phyloP scores from a whole-genome alignment of 2,797 vertebrate genomes.

The Fistularia commersonii region DNA sequence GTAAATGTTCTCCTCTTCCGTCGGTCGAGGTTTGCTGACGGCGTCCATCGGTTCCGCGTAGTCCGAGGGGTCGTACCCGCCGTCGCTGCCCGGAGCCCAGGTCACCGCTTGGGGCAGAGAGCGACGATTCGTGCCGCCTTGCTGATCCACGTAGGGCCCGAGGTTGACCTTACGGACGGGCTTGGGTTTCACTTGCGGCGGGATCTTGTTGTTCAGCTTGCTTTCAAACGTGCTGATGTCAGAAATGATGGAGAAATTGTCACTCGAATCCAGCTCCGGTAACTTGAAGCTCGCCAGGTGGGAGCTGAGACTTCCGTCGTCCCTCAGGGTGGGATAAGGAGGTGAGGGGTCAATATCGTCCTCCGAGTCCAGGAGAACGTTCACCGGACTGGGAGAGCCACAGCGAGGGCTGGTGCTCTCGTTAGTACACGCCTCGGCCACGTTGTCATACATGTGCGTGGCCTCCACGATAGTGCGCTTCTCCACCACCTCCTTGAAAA shows the following conservation, averaged over 20 bases:
- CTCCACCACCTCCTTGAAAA: constrained; percentile 90
- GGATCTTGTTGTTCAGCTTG: constrained; percentile 90
- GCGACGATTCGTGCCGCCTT: constrained; percentile 80
- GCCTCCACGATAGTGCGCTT: constrained; percentile 91
- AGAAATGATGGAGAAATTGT: constrained; percentile 82
- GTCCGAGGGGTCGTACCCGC: constrained; percentile 93
- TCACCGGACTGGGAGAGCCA: constrained; percentile 88
- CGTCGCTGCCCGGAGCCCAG: constrained; percentile 83
- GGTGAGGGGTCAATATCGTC: constrained; percentile 87
- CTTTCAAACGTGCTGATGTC: constrained; percentile 84
- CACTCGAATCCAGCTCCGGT: constrained; percentile 84
- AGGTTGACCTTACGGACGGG: constrained; percentile 84
- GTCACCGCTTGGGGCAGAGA: constrained; percentile 80
- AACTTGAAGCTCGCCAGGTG: constrained; percentile 83
- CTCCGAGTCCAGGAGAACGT: constrained; percentile 86
- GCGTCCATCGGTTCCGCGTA: constrained; percentile 96
- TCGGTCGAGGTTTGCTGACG: constrained; percentile 85
- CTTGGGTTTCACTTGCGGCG: constrained; percentile 91
- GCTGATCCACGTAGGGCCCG: constrained; percentile 79
- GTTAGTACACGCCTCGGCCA: constrained; percentile 86
- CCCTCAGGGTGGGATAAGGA: constrained; percentile 79
- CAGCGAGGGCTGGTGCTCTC: constrained; percentile 89
- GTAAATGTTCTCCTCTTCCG: constrained; percentile 96
- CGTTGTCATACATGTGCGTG: constrained; percentile 95
- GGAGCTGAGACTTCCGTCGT: constrained; percentile 75